phyloP scores from a whole-genome alignment of 2,888 invertebrate genomes.

The Cephus sareptanus region DNA sequence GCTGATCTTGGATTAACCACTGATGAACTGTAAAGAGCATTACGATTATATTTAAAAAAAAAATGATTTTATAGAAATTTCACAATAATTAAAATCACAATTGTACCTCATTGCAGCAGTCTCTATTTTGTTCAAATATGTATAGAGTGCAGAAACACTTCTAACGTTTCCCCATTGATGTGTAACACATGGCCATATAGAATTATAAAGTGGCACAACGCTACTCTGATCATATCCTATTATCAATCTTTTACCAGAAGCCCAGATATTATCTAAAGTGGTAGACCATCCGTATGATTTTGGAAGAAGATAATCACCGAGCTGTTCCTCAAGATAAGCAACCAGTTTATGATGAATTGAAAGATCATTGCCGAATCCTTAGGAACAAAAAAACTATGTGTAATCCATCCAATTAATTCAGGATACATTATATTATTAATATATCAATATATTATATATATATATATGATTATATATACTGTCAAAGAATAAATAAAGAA shows the following conservation, averaged over 20 bases:
- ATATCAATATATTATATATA: no score
- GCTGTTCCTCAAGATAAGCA: slow-evolving; percentile 55
- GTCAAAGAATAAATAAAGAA: not conserved
- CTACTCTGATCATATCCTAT: slow-evolving; percentile 68
- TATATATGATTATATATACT: not conserved
- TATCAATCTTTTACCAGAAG: slow-evolving; percentile 67
- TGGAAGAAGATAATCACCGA: slow-evolving; percentile 58
- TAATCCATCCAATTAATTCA: not conserved
- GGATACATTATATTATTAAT: not conserved
- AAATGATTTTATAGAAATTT: not conserved
- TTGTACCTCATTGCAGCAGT: slow-evolving; percentile 25
- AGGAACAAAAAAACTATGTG: not conserved
- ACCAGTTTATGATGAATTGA: slow-evolving; percentile 60
- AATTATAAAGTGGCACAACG: slow-evolving; percentile 49
- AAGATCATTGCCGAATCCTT: slow-evolving; percentile 64
- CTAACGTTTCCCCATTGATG: slow-evolving; percentile 78
- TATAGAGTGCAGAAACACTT: slow-evolving; percentile 68
- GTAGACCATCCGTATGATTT: slow-evolving; percentile 65
- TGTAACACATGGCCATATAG: slow-evolving; percentile 70
- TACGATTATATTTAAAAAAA: not conserved
- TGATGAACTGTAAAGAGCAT: slow-evolving; percentile 18
- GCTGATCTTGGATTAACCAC: slow-evolving; percentile 68
- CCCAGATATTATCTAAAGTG: slow-evolving; percentile 68
- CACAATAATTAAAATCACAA: not conserved
- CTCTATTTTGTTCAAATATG: slow-evolving; percentile 63